These are phyloP conservation scores for Progne subis DNA, from an alignment of 2,113 vertebrate species.

Conservation along the genomic window DNA sequence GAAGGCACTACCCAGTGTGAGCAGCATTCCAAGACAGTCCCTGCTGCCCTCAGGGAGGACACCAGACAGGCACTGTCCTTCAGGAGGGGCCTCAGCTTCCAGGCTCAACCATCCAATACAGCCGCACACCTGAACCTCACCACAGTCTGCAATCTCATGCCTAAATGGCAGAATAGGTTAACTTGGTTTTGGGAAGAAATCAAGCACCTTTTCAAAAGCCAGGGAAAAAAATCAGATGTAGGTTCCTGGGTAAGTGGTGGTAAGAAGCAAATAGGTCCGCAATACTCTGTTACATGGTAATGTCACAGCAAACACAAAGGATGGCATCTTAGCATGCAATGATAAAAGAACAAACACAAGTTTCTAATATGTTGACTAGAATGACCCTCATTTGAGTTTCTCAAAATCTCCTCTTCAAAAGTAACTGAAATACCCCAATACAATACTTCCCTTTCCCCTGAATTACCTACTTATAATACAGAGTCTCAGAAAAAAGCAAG, in stretches of 20 bases:
- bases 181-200: background rate
- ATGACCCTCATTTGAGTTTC: background rate
- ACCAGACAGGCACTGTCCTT: background rate
- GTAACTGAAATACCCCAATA: background rate
- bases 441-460: background rate
- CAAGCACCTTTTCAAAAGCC: background rate
- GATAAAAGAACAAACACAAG: background rate
- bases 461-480: background rate
- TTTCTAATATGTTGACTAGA: background rate
- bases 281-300: background rate
- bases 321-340: background rate
- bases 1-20: accelerated
- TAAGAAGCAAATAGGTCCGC: background rate
- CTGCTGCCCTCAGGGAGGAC: background rate
- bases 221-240: background rate
- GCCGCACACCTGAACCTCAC: background rate
- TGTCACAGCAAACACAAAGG: background rate
- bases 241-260: background rate
- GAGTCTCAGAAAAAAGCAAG: background rate
- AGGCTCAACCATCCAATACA: background rate
- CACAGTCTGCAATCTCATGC: background rate
- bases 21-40: background rate
- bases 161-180: background rate
- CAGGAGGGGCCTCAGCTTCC: background rate
- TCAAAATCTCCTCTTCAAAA: background rate